Percentiles rank a stretch among this genome's conserved stretches.
Conservation (phyloP, 2,113 vertebrate species). For the Zosterops borbonicus region DNA sequence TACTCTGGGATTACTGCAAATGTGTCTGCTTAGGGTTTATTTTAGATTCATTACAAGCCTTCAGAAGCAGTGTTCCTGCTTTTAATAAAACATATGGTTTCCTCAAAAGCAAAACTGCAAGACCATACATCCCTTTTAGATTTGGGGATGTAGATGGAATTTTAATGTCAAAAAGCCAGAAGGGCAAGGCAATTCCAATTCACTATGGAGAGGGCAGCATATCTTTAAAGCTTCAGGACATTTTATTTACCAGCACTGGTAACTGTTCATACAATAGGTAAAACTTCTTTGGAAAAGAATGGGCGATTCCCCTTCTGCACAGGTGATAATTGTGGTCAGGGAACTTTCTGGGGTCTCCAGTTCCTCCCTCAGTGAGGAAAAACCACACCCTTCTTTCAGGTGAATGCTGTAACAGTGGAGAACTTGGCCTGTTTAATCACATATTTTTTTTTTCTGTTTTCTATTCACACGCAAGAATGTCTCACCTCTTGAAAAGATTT, state of each 20-base stretch:
- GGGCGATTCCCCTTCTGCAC: not conserved
- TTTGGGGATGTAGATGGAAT: not conserved
- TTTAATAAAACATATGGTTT: conserved; percentile 44
- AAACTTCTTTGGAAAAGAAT: not conserved
- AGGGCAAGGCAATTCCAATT: not conserved
- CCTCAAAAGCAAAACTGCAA: conserved; percentile 35
- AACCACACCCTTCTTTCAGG: not conserved
- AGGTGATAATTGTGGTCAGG: not conserved
- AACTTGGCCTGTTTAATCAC: not conserved
- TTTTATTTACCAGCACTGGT: not conserved
- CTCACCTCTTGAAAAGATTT: not conserved
- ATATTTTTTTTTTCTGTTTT: not conserved
- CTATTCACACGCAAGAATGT: not conserved
- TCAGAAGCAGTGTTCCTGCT: conserved; percentile 2
- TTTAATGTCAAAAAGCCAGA: not conserved
- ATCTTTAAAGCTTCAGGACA: not conserved
- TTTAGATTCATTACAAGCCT: conserved; percentile 28
- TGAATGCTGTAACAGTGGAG: not conserved
- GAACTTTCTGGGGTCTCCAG: not conserved
- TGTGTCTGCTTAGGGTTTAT: not conserved
- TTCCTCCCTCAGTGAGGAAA: not conserved
- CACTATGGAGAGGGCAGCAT: not conserved
- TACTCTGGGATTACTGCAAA: conserved; percentile 16
- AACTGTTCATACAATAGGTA: not conserved
- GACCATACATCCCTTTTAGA: not conserved